Evolutionary conservation across 2,888 invertebrate genomes (phyloP).

Genomic region (Metopia argyrocephala): DNA sequence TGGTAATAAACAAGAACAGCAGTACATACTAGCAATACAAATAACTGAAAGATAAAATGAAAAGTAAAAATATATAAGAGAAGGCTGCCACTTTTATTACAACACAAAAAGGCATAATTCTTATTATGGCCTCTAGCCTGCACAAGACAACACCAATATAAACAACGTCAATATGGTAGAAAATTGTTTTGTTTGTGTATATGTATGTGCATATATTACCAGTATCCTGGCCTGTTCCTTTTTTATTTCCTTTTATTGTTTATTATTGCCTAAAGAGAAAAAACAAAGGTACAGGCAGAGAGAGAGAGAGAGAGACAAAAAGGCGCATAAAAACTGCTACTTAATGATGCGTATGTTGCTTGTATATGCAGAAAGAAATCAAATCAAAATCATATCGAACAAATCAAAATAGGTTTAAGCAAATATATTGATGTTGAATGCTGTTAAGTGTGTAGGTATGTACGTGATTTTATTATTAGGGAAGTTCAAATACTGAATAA

Average conservation of each 20-base stretch:
- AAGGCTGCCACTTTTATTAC: background rate
- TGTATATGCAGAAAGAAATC: conserved; percentile 36
- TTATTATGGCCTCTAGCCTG: conserved; percentile 47
- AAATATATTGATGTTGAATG: background rate
- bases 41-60: background rate
- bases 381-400: conserved; percentile 44
- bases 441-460: background rate
- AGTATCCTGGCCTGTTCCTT: conserved; percentile 4
- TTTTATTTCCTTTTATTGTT: background rate
- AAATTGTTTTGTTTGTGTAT: conserved; percentile 28
- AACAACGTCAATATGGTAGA: background rate
- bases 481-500: background rate
- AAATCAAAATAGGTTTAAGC: background rate
- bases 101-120: conserved; percentile 21
- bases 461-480: conserved; percentile 5
- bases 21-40: background rate
- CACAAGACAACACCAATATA: background rate
- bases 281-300: too few species aligned
- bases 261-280: conserved; percentile 5
- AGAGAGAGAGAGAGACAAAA: background rate
- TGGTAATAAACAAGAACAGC: conserved; percentile 32
- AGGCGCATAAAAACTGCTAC: conserved; percentile 15
- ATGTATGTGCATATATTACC: conserved; percentile 6
- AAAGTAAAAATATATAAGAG: background rate
- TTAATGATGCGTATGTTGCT: conserved; percentile 49